Conservation (phyloP, 2,888 invertebrate genomes). For the Aquatica leii region DNA sequence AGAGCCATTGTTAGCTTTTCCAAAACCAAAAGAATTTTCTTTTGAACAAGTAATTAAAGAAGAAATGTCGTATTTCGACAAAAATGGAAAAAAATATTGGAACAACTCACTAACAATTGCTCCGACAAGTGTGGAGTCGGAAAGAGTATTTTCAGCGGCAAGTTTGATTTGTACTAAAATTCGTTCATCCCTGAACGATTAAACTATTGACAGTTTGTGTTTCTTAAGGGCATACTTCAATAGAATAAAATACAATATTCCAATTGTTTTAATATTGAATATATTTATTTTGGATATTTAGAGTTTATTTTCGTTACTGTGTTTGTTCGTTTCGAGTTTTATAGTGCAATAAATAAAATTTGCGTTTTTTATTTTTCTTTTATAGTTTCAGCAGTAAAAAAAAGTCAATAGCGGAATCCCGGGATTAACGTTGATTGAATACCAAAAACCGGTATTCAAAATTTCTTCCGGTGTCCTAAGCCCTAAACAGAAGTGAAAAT, state of each 20-base stretch:
- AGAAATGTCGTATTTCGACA: too few species aligned
- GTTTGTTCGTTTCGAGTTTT: neutral
- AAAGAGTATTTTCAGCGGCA: conserved; percentile 11
- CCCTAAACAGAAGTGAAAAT: neutral
- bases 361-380: neutral
- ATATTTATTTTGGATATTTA: neutral
- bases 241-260: too few species aligned
- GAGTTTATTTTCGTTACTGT: too few species aligned
- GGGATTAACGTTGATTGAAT: neutral
- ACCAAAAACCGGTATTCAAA: neutral
- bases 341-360: neutral
- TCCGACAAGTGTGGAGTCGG: neutral
- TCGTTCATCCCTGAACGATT: too few species aligned
- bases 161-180: neutral
- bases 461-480: neutral
- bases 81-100: neutral
- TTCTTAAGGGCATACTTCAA: too few species aligned
- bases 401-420: too few species aligned
- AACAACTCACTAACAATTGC: conserved; percentile 4
- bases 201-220: too few species aligned
- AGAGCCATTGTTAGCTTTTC: too few species aligned
- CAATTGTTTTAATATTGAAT: neutral
- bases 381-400: neutral
- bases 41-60: too few species aligned
- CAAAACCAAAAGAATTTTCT: too few species aligned